Evolutionary conservation across 2,113 vertebrate genomes (phyloP).

Genomic region (Apodemus sylvaticus): DNA sequence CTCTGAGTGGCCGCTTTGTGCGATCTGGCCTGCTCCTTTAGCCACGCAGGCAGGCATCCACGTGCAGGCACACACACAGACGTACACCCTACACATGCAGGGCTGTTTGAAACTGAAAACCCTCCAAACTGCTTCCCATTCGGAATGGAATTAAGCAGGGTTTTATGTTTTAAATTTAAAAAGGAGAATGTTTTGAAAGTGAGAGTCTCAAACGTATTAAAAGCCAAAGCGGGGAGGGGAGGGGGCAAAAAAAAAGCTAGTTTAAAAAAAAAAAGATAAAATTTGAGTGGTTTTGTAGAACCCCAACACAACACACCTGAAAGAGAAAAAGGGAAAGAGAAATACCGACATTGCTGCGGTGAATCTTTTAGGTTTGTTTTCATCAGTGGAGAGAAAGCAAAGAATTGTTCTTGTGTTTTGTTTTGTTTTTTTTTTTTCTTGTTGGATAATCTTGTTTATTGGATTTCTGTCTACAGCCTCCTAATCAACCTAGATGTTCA

Average conservation of each 20-base stretch:
- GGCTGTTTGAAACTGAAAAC: constrained; percentile 64
- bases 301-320: background rate
- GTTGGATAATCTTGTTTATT: too few species aligned
- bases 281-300: background rate
- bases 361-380: background rate
- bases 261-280: background rate
- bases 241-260: background rate
- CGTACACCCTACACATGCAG: background rate
- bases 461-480: too few species aligned
- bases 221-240: background rate
- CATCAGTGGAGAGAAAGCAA: background rate
- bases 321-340: background rate
- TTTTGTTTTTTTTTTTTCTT: too few species aligned
- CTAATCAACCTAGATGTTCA: too few species aligned
- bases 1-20: constrained; percentile 52
- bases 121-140: background rate
- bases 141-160: background rate
- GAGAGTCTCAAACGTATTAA: background rate
- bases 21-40: constrained; percentile 47
- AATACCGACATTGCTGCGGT: background rate
- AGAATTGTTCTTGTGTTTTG: too few species aligned
- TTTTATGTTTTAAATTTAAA: background rate
- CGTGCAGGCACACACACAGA: constrained; percentile 52
- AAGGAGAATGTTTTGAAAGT: background rate
- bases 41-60: constrained; percentile 34